Evolutionary conservation across 2,888 invertebrate species (phyloP).

Genomic region (Caenorhabditis panamensis): DNA sequence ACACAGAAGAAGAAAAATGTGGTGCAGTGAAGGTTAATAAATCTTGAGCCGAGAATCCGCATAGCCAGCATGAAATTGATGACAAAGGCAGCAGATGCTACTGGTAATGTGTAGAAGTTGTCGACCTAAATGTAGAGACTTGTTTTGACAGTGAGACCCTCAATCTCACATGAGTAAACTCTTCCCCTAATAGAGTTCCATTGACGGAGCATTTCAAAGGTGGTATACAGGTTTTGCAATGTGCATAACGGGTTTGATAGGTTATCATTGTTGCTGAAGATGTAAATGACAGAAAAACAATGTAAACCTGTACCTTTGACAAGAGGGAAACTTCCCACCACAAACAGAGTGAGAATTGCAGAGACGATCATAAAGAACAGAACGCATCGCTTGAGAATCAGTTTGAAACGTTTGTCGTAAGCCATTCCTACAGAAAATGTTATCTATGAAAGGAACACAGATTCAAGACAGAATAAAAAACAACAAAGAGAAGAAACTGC

Average conservation of each 20-base stretch:
- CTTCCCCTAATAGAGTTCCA: background rate
- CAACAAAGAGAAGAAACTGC: slow-evolving; percentile 7
- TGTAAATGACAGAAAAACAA: background rate
- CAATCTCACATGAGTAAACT: slow-evolving; percentile 5
- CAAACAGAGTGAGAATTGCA: background rate
- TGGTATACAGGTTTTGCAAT: background rate
- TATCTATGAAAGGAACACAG: no score
- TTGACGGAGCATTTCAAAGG: background rate
- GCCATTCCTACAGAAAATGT: no score
- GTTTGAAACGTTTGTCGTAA: background rate
- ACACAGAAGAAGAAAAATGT: slow-evolving; percentile 17
- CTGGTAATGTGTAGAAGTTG: slow-evolving; percentile 8
- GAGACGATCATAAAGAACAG: slow-evolving; percentile 14
- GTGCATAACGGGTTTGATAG: background rate
- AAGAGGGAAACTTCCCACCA: slow-evolving; percentile 20
- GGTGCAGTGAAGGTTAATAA: background rate
- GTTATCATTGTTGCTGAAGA: slow-evolving; percentile 2
- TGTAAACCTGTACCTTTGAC: background rate
- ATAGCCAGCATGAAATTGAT: slow-evolving; percentile 3
- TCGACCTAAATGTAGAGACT: slow-evolving; percentile 9
- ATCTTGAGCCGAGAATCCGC: slow-evolving; percentile 8
- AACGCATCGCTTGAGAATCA: background rate
- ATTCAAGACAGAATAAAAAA: no score
- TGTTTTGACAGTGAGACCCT: no score
- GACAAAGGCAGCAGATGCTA: background rate